These are phyloP conservation scores for Batillaria attramentaria DNA, from an alignment of 1,140 invertebrate genomes.

Conservation along the genomic window DNA sequence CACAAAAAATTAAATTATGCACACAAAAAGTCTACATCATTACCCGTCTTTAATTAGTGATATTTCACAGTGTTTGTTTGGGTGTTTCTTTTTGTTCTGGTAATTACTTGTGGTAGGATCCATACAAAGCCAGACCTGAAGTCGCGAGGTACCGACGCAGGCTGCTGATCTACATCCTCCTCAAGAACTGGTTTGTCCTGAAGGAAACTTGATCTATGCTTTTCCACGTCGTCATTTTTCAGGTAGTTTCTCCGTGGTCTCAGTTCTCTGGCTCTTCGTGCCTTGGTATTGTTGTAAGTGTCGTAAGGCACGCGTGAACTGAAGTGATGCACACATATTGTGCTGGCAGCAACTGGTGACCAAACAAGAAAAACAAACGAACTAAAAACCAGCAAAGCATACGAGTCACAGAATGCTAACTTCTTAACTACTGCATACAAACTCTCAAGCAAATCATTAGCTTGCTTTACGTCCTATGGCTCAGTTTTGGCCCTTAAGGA, in stretches of 20 bases:
- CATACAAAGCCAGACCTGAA: too few species aligned
- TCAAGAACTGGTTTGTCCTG: constrained; percentile 22
- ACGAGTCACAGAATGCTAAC: neutral
- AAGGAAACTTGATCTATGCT: constrained; percentile 43
- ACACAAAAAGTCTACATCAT: too few species aligned
- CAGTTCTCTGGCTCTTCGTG: constrained; percentile 22
- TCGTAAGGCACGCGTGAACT: neutral
- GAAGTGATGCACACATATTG: neutral
- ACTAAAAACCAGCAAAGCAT: neutral
- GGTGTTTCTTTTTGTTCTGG: too few species aligned
- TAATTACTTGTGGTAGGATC: too few species aligned
- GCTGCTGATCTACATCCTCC: neutral
- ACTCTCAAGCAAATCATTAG: neutral
- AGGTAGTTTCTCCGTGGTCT: constrained; percentile 33
- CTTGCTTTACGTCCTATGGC: neutral
- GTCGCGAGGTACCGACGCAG: too few species aligned
- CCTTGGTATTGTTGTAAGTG: constrained; percentile 27
- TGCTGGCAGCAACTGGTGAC: neutral
- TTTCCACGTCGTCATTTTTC: constrained; percentile 41
- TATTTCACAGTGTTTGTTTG: too few species aligned
- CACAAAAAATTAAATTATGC: too few species aligned
- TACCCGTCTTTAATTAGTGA: too few species aligned
- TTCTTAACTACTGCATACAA: neutral
- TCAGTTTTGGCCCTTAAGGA: too few species aligned
- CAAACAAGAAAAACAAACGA: neutral